A percentile compares a stretch with the other conserved stretches of the same genome.
Evolutionary conservation across 2,888 invertebrate species (phyloP).

Genomic region (Trileptium ribeirensis): DNA sequence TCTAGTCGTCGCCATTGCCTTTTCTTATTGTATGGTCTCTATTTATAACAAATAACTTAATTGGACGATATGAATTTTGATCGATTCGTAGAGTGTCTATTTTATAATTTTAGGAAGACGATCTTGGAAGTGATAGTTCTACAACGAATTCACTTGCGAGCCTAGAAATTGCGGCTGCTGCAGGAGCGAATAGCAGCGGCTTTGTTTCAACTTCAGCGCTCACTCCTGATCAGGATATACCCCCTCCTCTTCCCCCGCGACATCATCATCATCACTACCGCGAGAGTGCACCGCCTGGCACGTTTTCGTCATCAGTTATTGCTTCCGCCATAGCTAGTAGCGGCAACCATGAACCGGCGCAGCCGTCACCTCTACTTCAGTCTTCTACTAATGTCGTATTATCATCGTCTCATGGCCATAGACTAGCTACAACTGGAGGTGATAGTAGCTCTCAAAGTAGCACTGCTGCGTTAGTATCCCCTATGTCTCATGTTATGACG

Average conservation of each 20-base stretch:
- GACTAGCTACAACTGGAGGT: too few relatives aligned
- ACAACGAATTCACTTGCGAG: slow-evolving; percentile 14
- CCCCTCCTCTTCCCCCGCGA: neutral
- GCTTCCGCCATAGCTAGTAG: neutral
- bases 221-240: neutral
- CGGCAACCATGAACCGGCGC: neutral
- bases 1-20: too few relatives aligned
- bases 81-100: neutral
- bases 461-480: neutral
- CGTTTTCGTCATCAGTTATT: neutral
- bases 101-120: slow-evolving; percentile 20
- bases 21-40: too few relatives aligned
- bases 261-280: too few relatives aligned
- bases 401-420: neutral
- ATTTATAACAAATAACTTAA: too few relatives aligned
- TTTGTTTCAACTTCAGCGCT: too few relatives aligned
- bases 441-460: neutral
- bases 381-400: neutral
- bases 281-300: neutral
- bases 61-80: too few relatives aligned
- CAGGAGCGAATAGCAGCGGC: too few relatives aligned
- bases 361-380: neutral
- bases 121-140: neutral
- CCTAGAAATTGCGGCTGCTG: neutral
- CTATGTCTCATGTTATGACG: neutral